phyloP scores from a whole-genome alignment of 1,140 invertebrate genomes.

The Trialeurodes vaporariorum region DNA sequence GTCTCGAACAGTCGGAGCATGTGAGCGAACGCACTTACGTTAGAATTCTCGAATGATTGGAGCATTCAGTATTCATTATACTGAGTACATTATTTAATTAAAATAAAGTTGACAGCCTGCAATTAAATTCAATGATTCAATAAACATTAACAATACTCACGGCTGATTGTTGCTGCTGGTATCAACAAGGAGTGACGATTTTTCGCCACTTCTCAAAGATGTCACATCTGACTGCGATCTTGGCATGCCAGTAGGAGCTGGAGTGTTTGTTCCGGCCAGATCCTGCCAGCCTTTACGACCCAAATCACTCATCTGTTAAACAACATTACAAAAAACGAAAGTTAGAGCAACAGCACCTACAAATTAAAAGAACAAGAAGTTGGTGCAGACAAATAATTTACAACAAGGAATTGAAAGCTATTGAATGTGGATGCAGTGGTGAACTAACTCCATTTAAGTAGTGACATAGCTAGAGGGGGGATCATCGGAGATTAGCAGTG shows the following conservation, averaged over 20 bases:
- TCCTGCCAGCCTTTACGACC: conserved; percentile 56
- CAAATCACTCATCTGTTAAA: conserved; percentile 49
- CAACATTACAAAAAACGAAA: conserved; percentile 2
- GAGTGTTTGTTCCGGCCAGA: conserved; percentile 43
- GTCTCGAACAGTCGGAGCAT: not conserved
- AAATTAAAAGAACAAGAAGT: conserved; percentile 8
- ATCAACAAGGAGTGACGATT: not conserved
- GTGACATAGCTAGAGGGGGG: no score
- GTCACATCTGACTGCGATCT: not conserved
- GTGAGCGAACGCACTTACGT: not conserved
- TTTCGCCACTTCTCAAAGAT: not conserved
- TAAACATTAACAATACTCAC: not conserved
- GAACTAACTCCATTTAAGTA: conserved; percentile 1
- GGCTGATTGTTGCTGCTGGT: not conserved
- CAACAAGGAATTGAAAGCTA: not conserved
- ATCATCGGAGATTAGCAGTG: no score
- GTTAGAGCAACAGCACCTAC: conserved; percentile 13
- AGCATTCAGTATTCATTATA: not conserved
- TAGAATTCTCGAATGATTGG: not conserved
- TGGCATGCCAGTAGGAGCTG: conserved; percentile 23
- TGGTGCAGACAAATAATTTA: conserved; percentile 19
- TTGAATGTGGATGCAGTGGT: not conserved
- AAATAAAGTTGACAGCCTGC: not conserved
- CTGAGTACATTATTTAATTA: not conserved
- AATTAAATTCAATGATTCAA: not conserved